Percentiles rank a stretch among this genome's conserved stretches.
Conservation (phyloP, 2,888 invertebrate genomes). For the Leptodirus hochenwartii region DNA sequence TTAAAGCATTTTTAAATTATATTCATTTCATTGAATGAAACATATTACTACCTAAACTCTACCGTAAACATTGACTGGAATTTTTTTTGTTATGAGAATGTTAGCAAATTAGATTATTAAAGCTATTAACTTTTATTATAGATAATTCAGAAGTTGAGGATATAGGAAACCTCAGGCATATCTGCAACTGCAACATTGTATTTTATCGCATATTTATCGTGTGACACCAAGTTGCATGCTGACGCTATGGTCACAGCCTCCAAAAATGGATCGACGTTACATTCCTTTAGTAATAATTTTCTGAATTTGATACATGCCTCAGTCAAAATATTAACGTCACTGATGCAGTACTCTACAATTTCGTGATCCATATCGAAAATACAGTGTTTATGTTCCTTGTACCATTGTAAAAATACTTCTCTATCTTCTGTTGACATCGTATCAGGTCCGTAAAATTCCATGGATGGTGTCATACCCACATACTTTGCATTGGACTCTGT, state of each 20-base stretch:
- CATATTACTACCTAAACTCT: too few relatives aligned
- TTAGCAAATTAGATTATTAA: too few relatives aligned
- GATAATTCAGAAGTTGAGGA: too few relatives aligned
- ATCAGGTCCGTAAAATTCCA: conserved; percentile 13
- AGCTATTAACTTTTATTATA: too few relatives aligned
- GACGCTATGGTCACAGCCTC: conserved; percentile 13
- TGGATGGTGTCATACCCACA: conserved; percentile 12
- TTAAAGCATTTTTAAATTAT: too few relatives aligned
- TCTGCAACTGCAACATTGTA: too few relatives aligned
- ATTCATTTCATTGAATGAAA: too few relatives aligned
- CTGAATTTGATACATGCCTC: conserved; percentile 15
- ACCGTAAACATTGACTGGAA: too few relatives aligned
- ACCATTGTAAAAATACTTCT: conserved; percentile 13
- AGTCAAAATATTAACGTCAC: too few relatives aligned
- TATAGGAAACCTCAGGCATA: too few relatives aligned
- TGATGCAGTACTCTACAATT: conserved; percentile 11
- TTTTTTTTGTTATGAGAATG: too few relatives aligned
- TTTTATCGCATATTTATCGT: too few relatives aligned
- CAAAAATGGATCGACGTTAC: conserved; percentile 15
- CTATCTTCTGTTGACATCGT: conserved; percentile 11
- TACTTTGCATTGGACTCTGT: conserved; percentile 14
- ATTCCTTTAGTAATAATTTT: conserved; percentile 11
- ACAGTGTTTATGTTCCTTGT: conserved; percentile 10
- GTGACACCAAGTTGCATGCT: conserved; percentile 13
- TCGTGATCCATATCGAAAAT: conserved; percentile 15